Evolutionary conservation across 2,113 vertebrate species (phyloP).

Genomic region (Callaeas wilsoni): DNA sequence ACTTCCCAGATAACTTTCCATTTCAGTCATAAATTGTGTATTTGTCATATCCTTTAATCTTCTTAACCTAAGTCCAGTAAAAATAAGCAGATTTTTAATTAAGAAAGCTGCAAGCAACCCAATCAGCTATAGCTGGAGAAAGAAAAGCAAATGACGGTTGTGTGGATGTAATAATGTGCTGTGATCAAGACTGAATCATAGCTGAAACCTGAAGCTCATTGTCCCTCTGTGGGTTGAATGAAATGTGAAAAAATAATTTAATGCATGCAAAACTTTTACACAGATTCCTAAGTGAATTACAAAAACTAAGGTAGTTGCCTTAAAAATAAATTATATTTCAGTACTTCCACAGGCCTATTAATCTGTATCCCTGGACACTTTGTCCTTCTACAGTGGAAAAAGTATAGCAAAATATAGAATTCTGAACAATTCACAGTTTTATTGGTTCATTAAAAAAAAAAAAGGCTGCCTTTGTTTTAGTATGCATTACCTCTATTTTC

Average conservation of each 20-base stretch:
- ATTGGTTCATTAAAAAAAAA: background rate
- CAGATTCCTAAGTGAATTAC: constrained; percentile 32
- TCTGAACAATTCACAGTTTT: background rate
- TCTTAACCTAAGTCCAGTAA: constrained; percentile 34
- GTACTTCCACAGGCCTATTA: background rate
- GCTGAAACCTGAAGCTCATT: constrained; percentile 49
- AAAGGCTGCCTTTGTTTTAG: background rate
- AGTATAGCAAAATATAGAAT: background rate
- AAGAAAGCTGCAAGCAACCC: constrained; percentile 60
- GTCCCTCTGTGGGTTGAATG: constrained; percentile 47
- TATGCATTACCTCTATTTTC: background rate
- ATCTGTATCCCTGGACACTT: background rate
- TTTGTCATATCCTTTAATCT: constrained; percentile 36
- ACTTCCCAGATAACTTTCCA: background rate
- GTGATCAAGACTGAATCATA: constrained; percentile 52
- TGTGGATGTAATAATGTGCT: constrained; percentile 36
- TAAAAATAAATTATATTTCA: constrained; percentile 61
- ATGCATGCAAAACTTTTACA: constrained; percentile 31
- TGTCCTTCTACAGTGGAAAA: background rate
- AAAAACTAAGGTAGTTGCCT: constrained; percentile 24
- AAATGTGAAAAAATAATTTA: constrained; percentile 58
- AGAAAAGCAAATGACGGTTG: constrained; percentile 43
- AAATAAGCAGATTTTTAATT: constrained; percentile 63
- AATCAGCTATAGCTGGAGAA: constrained; percentile 32
- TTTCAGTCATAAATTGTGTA: constrained; percentile 1